Evolutionary conservation across 2,113 vertebrate genomes (phyloP).

Genomic region (Peromyscus maniculatus): DNA sequence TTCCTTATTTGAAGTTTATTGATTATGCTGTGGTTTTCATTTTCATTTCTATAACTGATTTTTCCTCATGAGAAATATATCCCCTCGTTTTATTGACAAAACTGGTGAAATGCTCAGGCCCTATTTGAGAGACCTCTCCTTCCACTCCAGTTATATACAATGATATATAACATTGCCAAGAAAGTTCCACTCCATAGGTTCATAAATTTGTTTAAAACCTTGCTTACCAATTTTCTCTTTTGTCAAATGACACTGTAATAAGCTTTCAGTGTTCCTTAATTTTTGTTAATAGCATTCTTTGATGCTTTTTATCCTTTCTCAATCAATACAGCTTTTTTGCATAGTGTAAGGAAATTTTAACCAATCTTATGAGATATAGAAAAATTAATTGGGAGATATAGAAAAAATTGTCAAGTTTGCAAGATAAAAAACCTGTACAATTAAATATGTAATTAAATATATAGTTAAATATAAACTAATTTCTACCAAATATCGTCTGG

Average conservation of each 20-base stretch:
- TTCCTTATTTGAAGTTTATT: constrained; percentile 14
- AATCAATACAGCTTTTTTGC: background rate
- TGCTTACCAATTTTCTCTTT: background rate
- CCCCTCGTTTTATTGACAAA: background rate
- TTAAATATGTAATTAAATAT: background rate
- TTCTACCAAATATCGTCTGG: background rate
- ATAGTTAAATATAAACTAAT: background rate
- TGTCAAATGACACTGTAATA: background rate
- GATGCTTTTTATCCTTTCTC: background rate
- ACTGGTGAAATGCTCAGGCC: background rate
- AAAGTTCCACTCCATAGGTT: background rate
- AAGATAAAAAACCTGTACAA: background rate
- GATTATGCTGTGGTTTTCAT: background rate
- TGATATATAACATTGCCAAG: background rate
- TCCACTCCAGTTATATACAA: background rate
- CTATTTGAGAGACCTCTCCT: background rate
- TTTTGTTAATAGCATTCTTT: background rate
- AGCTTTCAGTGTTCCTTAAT: background rate
- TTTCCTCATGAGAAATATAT: background rate
- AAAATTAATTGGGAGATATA: background rate
- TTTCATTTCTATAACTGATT: constrained; percentile 3
- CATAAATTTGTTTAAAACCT: background rate
- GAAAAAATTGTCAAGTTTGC: background rate
- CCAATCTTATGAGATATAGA: background rate
- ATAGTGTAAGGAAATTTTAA: background rate